A percentile compares a stretch with the other conserved stretches of the same genome.
Conservation (phyloP, 1,140 invertebrate genomes). For the Drosophila repletoides region DNA sequence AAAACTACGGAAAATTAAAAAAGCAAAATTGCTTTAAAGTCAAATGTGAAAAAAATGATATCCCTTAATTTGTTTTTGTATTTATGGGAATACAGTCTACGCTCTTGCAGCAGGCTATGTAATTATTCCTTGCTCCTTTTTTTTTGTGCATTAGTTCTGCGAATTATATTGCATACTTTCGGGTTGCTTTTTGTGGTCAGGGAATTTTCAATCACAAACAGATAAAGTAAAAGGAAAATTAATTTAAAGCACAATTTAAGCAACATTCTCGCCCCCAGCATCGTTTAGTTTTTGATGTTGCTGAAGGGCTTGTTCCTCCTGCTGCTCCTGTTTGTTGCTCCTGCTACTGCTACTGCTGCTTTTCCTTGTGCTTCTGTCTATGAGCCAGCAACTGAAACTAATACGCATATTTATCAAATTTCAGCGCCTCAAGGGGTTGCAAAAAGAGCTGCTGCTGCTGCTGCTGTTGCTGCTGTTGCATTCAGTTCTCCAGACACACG, state of each 20-base stretch:
- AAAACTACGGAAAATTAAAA: too few species aligned
- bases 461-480: conserved; percentile 25
- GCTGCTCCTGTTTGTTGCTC: neutral
- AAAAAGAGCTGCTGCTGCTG: conserved; percentile 25
- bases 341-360: neutral
- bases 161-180: conserved; percentile 41
- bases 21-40: too few species aligned
- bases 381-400: conserved; percentile 63
- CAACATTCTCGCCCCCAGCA: conserved; percentile 40
- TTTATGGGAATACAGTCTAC: too few species aligned
- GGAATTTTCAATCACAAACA: conserved; percentile 17
- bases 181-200: neutral
- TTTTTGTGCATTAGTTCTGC: too few species aligned
- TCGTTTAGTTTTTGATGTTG: conserved; percentile 52
- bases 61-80: too few species aligned
- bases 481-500: conserved; percentile 12
- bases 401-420: conserved; percentile 81
- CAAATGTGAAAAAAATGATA: too few species aligned
- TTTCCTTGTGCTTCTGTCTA: neutral
- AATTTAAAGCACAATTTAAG: conserved; percentile 74
- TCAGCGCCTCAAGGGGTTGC: conserved; percentile 62
- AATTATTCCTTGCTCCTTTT: too few species aligned
- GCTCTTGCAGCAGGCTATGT: too few species aligned
- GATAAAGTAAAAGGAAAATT: conserved; percentile 40
- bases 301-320: neutral